A percentile compares a stretch with the other conserved stretches of the same genome.
Conservation (phyloP, 2,888 invertebrate genomes). For the Cheilosia vulpina region DNA sequence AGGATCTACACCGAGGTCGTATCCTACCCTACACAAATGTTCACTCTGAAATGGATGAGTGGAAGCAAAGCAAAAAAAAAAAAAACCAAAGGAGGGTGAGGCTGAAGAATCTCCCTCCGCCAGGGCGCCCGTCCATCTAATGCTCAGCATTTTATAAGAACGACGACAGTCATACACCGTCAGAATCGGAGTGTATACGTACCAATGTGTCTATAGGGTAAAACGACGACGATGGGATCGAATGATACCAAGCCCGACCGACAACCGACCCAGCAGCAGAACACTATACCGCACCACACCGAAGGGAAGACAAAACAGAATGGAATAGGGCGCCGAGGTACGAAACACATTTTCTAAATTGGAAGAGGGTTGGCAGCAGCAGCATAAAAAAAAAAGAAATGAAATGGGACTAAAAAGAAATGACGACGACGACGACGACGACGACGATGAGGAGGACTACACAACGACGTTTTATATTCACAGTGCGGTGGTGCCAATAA, state of each 20-base stretch:
- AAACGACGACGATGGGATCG: slow-evolving; percentile 60
- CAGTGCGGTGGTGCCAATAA: slow-evolving; percentile 70
- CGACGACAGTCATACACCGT: slow-evolving; percentile 69
- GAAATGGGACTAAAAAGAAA: slow-evolving; percentile 67
- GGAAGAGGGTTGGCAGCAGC: slow-evolving; percentile 69
- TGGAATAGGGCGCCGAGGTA: slow-evolving; percentile 73
- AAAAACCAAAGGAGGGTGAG: slow-evolving; percentile 54
- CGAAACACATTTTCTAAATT: slow-evolving; percentile 75
- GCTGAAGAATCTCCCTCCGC: slow-evolving; percentile 53
- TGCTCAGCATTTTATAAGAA: slow-evolving; percentile 72
- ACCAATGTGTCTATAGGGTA: slow-evolving; percentile 67
- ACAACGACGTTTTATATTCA: slow-evolving; percentile 73
- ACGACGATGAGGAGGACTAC: slow-evolving; percentile 49
- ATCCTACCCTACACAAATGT: slow-evolving; percentile 70
- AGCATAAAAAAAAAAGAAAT: slow-evolving; percentile 45
- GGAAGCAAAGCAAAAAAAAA: slow-evolving; percentile 40
- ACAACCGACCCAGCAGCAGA: slow-evolving; percentile 31
- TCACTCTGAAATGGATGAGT: slow-evolving; percentile 68
- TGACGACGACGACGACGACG: slow-evolving; percentile 35
- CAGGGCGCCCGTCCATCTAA: slow-evolving; percentile 48
- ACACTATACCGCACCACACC: slow-evolving; percentile 27
- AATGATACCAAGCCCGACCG: slow-evolving; percentile 63
- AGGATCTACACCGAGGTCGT: slow-evolving; percentile 74
- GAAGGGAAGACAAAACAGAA: slow-evolving; percentile 64
- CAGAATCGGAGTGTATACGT: slow-evolving; percentile 51